phyloP scores from a whole-genome alignment of 2,888 invertebrate genomes.

The Choreutis nemorana region DNA sequence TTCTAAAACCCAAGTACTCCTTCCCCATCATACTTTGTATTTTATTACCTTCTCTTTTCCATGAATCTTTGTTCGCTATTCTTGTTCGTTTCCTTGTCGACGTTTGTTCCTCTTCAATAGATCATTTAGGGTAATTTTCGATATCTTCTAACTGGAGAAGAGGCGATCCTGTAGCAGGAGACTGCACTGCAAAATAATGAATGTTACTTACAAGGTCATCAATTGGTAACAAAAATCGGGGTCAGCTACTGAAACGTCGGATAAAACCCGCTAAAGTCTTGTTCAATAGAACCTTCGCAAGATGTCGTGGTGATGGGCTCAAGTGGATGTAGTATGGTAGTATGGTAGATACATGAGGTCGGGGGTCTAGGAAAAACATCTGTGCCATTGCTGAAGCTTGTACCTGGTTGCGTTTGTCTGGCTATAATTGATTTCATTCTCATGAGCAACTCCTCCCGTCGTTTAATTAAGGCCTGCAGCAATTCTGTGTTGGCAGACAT shows the following conservation, averaged over 20 bases:
- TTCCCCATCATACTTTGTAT: slow-evolving; percentile 5
- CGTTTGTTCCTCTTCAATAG: slow-evolving; percentile 5
- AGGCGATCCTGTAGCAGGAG: slow-evolving; percentile 1
- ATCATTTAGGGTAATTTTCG: slow-evolving; percentile 6
- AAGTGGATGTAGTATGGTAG: slow-evolving; percentile 2
- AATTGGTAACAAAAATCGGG: slow-evolving; percentile 6
- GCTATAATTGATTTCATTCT: slow-evolving; percentile 3
- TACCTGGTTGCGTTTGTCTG: slow-evolving; percentile 3
- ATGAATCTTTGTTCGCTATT: too few relatives aligned
- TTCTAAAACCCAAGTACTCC: too few relatives aligned
- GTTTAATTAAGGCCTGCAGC: slow-evolving; percentile 4
- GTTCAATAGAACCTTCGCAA: slow-evolving; percentile 4
- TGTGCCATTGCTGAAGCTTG: slow-evolving; percentile 2
- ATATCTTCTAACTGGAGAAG: slow-evolving; percentile 5
- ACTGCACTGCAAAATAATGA: too few relatives aligned
- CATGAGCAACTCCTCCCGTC: slow-evolving; percentile 5
- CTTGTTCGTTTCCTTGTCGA: slow-evolving; percentile 5
- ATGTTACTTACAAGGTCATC: slow-evolving; percentile 6
- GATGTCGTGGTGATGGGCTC: slow-evolving; percentile 5
- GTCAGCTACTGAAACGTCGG: slow-evolving; percentile 7
- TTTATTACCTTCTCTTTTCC: too few relatives aligned
- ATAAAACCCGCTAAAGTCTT: slow-evolving; percentile 6
- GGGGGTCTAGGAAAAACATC: not conserved
- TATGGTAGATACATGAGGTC: slow-evolving; percentile 5
- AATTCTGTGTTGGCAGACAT: slow-evolving; percentile 2